phyloP scores from a whole-genome alignment of 2,797 vertebrate genomes.

The Bradypodion ventrale region DNA sequence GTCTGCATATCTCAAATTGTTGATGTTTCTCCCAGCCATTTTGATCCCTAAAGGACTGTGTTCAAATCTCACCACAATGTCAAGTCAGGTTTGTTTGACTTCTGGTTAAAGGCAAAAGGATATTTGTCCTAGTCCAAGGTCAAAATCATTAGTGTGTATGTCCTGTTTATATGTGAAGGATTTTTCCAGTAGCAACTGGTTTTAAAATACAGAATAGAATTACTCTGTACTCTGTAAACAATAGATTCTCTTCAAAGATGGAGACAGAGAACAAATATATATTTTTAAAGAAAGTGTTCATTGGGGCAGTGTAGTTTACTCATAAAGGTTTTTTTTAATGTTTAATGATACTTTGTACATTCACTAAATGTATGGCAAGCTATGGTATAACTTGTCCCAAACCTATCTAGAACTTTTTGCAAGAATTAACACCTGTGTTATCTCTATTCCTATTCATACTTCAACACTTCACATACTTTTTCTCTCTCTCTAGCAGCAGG shows the following conservation, averaged over 20 bases:
- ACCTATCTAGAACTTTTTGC: neutral
- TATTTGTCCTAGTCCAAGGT: neutral
- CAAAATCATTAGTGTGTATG: neutral
- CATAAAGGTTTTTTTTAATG: neutral
- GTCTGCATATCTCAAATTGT: no score
- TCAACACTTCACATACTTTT: neutral
- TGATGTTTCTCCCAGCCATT: no score
- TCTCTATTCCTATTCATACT: neutral
- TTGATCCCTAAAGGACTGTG: no score
- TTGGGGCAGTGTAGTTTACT: neutral
- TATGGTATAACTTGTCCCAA: neutral
- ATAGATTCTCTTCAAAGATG: neutral
- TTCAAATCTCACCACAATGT: neutral
- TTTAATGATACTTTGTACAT: neutral
- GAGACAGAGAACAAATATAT: neutral
- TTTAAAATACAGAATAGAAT: neutral
- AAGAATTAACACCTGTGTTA: neutral
- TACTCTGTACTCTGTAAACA: no score
- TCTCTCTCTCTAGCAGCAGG: neutral
- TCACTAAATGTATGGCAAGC: neutral
- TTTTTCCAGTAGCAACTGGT: neutral
- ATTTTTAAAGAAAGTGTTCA: neutral
- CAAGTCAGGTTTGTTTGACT: neutral
- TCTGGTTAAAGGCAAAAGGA: neutral
- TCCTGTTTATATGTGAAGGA: neutral